Conservation (phyloP, 2,888 invertebrate species). For the Chouioia cunea region DNA sequence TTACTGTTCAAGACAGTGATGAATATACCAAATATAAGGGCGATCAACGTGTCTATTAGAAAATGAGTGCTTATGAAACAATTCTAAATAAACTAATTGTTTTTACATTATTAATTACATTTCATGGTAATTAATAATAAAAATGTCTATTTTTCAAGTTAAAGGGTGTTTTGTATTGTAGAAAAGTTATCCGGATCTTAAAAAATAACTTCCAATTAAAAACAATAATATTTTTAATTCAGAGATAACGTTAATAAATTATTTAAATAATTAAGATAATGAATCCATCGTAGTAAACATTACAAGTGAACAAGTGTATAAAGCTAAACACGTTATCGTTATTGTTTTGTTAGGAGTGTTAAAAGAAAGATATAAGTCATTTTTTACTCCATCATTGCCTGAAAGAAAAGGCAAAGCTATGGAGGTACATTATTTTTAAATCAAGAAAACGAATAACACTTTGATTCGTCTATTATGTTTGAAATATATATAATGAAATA, state of each 20-base stretch:
- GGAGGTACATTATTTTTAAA: too few species aligned
- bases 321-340: constrained; percentile 76
- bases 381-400: constrained; percentile 74
- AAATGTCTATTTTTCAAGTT: too few species aligned
- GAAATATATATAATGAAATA: too few species aligned
- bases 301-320: constrained; percentile 70
- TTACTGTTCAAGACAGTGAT: constrained; percentile 22
- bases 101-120: too few species aligned
- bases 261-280: constrained; percentile 59
- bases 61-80: constrained; percentile 55
- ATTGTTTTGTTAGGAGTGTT: constrained; percentile 78
- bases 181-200: constrained; percentile 60
- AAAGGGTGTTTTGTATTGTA: too few species aligned
- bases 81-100: constrained; percentile 62
- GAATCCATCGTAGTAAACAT: too few species aligned
- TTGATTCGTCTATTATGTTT: too few species aligned
- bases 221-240: constrained; percentile 56
- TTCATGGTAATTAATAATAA: too few species aligned
- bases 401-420: constrained; percentile 72
- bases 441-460: too few species aligned
- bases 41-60: constrained; percentile 56
- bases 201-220: constrained; percentile 57
- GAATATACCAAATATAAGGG: constrained; percentile 47
- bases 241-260: constrained; percentile 58
- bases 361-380: constrained; percentile 71